phyloP scores from a whole-genome alignment of 2,113 vertebrate species.

The Oxygymnocypris stewartii region DNA sequence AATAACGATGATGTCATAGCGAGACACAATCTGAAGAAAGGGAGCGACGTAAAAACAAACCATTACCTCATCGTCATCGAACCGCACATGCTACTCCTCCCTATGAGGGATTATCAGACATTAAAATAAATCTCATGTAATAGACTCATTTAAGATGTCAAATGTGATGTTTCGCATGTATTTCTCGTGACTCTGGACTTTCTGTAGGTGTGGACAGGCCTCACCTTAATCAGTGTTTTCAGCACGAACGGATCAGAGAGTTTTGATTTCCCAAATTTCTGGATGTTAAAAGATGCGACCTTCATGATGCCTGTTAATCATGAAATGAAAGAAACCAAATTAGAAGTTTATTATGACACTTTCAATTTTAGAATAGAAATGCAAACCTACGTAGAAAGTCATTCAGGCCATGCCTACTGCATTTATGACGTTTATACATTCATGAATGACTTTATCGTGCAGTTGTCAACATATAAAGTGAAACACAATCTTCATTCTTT shows the following conservation, averaged over 20 bases:
- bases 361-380: neutral
- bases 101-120: neutral
- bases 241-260: conserved; percentile 42
- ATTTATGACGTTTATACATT: neutral
- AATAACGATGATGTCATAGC: conserved; percentile 78
- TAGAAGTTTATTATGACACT: neutral
- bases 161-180: neutral
- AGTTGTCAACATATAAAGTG: neutral
- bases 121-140: neutral
- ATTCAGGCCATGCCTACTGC: neutral
- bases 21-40: conserved; percentile 69
- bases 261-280: conserved; percentile 61
- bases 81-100: neutral
- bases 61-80: neutral
- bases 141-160: neutral
- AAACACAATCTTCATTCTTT: neutral
- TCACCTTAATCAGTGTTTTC: conserved; percentile 47
- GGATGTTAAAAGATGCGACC: conserved; percentile 62
- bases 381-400: neutral
- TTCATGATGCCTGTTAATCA: conserved; percentile 57
- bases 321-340: neutral
- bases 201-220: neutral
- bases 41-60: neutral
- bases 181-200: neutral
- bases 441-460: neutral